phyloP scores from a whole-genome alignment of 1,140 invertebrate genomes.

The Neomicropteryx cornuta region DNA sequence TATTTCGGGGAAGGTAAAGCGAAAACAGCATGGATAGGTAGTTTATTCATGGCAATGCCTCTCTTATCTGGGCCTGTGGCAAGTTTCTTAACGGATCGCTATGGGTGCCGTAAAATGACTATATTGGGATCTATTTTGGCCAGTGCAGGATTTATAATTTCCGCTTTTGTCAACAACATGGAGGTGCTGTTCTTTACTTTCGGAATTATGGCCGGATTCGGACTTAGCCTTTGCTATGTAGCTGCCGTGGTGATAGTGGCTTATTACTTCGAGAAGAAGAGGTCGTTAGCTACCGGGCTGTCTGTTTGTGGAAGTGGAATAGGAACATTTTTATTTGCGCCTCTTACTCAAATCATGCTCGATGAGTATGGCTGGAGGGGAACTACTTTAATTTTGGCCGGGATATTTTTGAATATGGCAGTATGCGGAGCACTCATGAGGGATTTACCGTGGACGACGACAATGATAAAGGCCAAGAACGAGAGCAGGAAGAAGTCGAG shows the following conservation, averaged over 20 bases:
- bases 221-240: constrained; percentile 78
- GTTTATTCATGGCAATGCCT: constrained; percentile 84
- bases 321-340: constrained; percentile 86
- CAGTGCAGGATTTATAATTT: constrained; percentile 68
- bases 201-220: constrained; percentile 76
- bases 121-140: constrained; percentile 73
- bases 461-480: constrained; percentile 48
- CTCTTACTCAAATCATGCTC: constrained; percentile 65
- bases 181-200: constrained; percentile 74
- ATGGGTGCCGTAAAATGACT: constrained; percentile 70
- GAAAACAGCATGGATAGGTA: constrained; percentile 85
- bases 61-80: constrained; percentile 80
- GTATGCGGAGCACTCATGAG: constrained; percentile 79
- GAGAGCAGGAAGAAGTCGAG: constrained; percentile 48
- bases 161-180: constrained; percentile 65
- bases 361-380: constrained; percentile 79
- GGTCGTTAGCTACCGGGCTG: constrained; percentile 87
- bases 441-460: constrained; percentile 65
- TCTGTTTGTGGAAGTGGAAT: constrained; percentile 85
- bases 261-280: constrained; percentile 88
- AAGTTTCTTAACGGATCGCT: constrained; percentile 76
- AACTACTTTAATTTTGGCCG: constrained; percentile 68
- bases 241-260: constrained; percentile 89
- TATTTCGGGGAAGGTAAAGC: constrained; percentile 71
- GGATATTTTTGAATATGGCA: constrained; percentile 75